A percentile compares a stretch with the other conserved stretches of the same genome.
Conservation (phyloP, 2,888 invertebrate species). For the Schrankia costaestrigalis region DNA sequence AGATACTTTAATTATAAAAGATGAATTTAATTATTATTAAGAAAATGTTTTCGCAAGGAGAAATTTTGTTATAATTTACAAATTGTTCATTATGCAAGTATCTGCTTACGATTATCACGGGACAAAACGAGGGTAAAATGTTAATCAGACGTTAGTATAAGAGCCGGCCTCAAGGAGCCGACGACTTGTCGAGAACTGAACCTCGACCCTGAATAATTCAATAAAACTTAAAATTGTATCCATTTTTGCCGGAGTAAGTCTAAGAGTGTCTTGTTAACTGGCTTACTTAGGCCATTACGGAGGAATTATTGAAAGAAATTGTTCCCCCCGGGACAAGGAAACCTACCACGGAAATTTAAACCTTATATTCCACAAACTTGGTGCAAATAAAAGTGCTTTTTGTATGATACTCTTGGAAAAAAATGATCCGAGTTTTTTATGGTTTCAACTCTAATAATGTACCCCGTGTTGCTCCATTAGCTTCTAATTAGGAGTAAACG, state of each 20-base stretch:
- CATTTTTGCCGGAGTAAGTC: conserved; percentile 45
- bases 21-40: too few species aligned
- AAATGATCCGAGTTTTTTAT: conserved; percentile 50
- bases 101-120: conserved; percentile 6
- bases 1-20: too few species aligned
- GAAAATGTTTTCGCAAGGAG: too few species aligned
- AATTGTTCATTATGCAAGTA: conserved; percentile 6
- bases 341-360: conserved; percentile 16
- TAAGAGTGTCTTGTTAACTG: conserved; percentile 57
- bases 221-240: conserved; percentile 49
- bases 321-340: conserved; percentile 37
- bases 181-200: conserved; percentile 6
- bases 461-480: conserved; percentile 50
- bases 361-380: conserved; percentile 14
- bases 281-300: conserved; percentile 59
- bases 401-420: conserved; percentile 20
- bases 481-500: conserved; percentile 46
- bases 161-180: conserved; percentile 2
- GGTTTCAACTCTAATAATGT: conserved; percentile 43
- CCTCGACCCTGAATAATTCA: conserved; percentile 43
- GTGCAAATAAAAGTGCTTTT: conserved; percentile 20
- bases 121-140: conserved; percentile 7
- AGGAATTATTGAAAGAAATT: conserved; percentile 60
- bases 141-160: conserved; percentile 15
- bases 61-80: too few species aligned